Evolutionary conservation across 1,140 invertebrate genomes (phyloP), one percentile per base, ranked within the genome.

Genomic region (Agraylea sexmaculata): DNA sequence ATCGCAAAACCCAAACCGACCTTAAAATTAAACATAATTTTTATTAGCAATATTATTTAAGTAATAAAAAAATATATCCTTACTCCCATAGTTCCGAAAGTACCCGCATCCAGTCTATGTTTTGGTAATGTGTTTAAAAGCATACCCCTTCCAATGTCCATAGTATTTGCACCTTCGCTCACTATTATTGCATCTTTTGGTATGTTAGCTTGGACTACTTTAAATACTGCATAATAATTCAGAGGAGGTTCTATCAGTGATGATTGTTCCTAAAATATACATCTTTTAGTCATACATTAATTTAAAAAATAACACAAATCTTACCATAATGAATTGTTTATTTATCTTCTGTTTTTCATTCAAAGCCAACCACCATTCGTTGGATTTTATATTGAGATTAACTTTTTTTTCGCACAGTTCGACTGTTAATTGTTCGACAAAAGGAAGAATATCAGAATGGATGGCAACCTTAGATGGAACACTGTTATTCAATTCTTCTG

Each of bases 131-230:
- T 69, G 55, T 95, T 94, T 2, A 80, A 62, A 12, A 97, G 62
- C 60, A 96, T 79, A 0, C 88, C 81, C 30, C 92, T 72, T 2
- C 92, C 90, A 55, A 96, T 96, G 53, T 96, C 92, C 93, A 98
- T 98, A 1, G 93, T 98, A 58, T 96, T 96, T 8, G 92, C 91
- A 27, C 93, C 93, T 70, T 98, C 93, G 55, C 89, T 94, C n/a
- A 95, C 83, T 52, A 97, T 90, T 2, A 97, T 79, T 13, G 78
- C 78, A 67, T 97, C 83, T 49, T 74, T 68, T 1, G 84, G 84
- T 43, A 89, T 72, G 15, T 66, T 61, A 37, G 78, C 68, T 53
- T 84, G 78, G 40, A 89, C 73, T 42, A 83, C 73, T 53, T 84
- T 77, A 55, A 93, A 92, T 23, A 88, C 88, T 17, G 87, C 74